These are phyloP conservation scores for Limnephilus rhombicus DNA, from an alignment of 2,888 invertebrate genomes.

Conservation along the genomic window DNA sequence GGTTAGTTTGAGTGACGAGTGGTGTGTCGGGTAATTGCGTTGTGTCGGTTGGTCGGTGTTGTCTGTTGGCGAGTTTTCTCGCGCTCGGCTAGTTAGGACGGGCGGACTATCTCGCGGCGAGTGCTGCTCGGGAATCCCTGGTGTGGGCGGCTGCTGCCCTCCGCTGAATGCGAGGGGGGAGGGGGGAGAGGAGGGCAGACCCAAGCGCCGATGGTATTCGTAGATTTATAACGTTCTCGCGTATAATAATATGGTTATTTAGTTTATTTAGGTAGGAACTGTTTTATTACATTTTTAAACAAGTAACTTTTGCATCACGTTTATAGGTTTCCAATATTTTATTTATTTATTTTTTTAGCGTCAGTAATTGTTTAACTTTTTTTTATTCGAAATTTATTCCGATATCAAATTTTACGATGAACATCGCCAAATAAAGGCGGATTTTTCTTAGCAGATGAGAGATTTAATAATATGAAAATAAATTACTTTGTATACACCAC, in stretches of 20 bases:
- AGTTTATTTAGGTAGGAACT: neutral
- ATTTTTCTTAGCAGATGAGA: too few relatives aligned
- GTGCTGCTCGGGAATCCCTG: slow-evolving; percentile 43
- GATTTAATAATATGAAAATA: too few relatives aligned
- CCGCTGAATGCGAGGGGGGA: neutral
- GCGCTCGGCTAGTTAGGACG: slow-evolving; percentile 40
- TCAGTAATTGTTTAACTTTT: too few relatives aligned
- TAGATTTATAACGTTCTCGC: neutral
- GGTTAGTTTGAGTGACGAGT: neutral
- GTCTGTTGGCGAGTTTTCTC: slow-evolving; percentile 12
- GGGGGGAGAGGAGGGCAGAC: slow-evolving; percentile 33
- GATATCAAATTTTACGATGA: too few relatives aligned
- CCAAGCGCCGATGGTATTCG: slow-evolving; percentile 45
- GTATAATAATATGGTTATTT: neutral
- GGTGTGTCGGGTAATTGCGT: neutral
- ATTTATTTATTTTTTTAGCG: too few relatives aligned
- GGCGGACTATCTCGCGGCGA: slow-evolving; percentile 49
- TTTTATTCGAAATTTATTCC: too few relatives aligned
- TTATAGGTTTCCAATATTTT: neutral
- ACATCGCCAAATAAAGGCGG: too few relatives aligned
- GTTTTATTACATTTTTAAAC: neutral
- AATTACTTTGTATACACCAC: too few relatives aligned
- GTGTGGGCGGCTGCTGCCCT: slow-evolving; percentile 30
- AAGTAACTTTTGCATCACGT: neutral
- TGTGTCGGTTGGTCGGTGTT: neutral